Base-by-base conservation (phyloP, 2,113 vertebrate species). In the Lagopus muta region DNA sequence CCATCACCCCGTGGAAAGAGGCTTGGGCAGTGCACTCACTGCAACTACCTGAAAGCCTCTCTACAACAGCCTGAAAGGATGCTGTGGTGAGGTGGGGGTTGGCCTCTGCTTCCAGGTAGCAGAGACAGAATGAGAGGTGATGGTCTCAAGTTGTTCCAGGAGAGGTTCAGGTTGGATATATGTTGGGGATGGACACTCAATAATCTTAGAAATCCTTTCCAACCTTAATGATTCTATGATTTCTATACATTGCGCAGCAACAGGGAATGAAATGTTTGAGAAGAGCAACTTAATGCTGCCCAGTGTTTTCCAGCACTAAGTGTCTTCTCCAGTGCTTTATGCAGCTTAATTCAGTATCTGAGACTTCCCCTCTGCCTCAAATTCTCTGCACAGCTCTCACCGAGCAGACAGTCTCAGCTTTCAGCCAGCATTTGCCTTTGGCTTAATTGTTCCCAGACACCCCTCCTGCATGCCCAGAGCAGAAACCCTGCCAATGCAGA, bases 381-480 rank as follows among this genome's bases (percentile, higher is more conserved):
- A 85, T 42, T 82, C 60, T 62, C 69, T 66, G 36, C 47, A 64
- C 8, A 71, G 45, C 72, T 89, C 69, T 18, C 75, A 40, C 38
- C 38, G 32, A 36, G 36, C 20, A 89, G 52, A 75, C 82, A 25
- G 52, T 81, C 85, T 93, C 86, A 64, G 27, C 80, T 94, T 93
- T 92, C 94, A 90, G 61, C 57, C 82, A 86, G 65, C 0, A 0
- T 88, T 94, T 96, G 64, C 64, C 34, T 92, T 89, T 57, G 19
- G 11, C 40, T 86, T 91, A 81, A 83, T 91, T 96, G 88, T 47
- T 88, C 47, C 43, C 57, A 69, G 82, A 83, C 18, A 91, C 42
- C 17, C 55, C 0, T 0, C 2, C 50, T 45, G 66, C 1, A 0
- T 25, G 69, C 54, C 73, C 4, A 5, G 58, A 67, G 45, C 19